Evolutionary conservation across 1,140 invertebrate genomes (phyloP), one percentile per base, ranked within the genome.

Genomic region (Copidosoma floridanum): DNA sequence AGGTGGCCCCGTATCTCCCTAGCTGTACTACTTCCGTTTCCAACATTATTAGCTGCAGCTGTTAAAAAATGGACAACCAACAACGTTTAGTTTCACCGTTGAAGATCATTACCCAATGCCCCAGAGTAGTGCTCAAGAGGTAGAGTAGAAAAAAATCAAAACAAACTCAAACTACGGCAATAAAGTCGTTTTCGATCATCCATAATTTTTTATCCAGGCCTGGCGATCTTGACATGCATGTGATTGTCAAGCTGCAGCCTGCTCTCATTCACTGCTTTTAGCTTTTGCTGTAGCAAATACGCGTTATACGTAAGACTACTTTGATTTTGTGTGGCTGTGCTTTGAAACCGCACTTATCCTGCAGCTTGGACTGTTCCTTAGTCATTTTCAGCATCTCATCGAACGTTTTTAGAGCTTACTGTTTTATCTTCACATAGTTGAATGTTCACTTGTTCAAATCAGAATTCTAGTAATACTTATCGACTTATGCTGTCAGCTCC

Each of bases 391-490:
- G 86, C 1, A 92, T 89, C 77, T 95, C 92, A 44, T 84, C 85
- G 68, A 94, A 94, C n/a, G 93, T 91, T 71, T 92, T 89, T 29
- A 95, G 78, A 6, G 93, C 92, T 74, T 93, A 89, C 48, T 88
- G 86, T 71, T 94, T 95, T 43, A 88, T 77, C 66, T 89, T 85
- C 2, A 96, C 85, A 70, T 96, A 91, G 68, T 89, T 85, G 18
- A 85, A 82, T n/a, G 90, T 86, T 60, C 85, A 85, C 66, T 83
- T 84, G 61, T 89, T 93, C 57, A 88, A 83, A 64, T 91, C 89
- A 26, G 88, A 89, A 62, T 86, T 86, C 38, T 87, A 84, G 71
- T 93, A 88, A 65, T 90, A 90, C 54, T 86, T 83, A 65, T 86
- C 85, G 51, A 89, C 86, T 68, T 90, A 90, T 12, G 85, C 77